Evolutionary conservation across 2,113 vertebrate species (phyloP).

Genomic region (Microcebus jonahi): DNA sequence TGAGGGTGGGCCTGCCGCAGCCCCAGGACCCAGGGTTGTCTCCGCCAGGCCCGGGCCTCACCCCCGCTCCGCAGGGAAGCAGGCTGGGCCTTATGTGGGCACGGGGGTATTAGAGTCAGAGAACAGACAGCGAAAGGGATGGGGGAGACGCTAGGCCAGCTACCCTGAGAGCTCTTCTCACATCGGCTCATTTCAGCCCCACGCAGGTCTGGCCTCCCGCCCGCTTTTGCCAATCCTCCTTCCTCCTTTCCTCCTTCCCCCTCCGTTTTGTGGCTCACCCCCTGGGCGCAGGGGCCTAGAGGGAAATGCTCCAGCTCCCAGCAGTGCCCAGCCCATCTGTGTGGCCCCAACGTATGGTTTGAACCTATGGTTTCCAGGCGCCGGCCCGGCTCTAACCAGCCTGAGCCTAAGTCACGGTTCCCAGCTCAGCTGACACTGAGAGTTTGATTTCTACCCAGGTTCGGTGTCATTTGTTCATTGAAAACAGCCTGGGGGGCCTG

Average conservation of each 20-base stretch:
- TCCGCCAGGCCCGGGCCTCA: fast-evolving
- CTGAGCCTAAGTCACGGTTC: not conserved
- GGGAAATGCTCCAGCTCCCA: not conserved
- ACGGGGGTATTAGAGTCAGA: not conserved
- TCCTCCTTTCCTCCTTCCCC: not conserved
- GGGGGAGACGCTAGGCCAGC: not conserved
- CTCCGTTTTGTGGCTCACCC: not conserved
- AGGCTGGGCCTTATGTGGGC: not conserved
- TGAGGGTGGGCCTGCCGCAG: not conserved
- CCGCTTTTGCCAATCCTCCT: no score
- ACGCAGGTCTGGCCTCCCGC: no score
- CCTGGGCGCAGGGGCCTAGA: not conserved
- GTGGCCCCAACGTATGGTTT: not conserved
- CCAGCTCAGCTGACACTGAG: not conserved
- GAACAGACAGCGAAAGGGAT: no score
- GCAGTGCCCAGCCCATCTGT: not conserved
- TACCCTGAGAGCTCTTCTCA: fast-evolving
- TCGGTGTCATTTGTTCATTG: not conserved
- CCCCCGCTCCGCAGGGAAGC: not conserved
- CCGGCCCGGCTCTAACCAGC: not conserved
- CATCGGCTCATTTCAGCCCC: not conserved
- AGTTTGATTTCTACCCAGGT: not conserved
- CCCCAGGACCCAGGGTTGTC: not conserved
- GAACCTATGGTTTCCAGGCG: fast-evolving
- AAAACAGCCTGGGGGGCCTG: not conserved